A percentile compares a stretch with the other conserved stretches of the same genome.
These are phyloP conservation scores for Lytechinus variegatus DNA, from an alignment of 35 echinoderm and acorn worm species.

Conservation along the genomic window DNA sequence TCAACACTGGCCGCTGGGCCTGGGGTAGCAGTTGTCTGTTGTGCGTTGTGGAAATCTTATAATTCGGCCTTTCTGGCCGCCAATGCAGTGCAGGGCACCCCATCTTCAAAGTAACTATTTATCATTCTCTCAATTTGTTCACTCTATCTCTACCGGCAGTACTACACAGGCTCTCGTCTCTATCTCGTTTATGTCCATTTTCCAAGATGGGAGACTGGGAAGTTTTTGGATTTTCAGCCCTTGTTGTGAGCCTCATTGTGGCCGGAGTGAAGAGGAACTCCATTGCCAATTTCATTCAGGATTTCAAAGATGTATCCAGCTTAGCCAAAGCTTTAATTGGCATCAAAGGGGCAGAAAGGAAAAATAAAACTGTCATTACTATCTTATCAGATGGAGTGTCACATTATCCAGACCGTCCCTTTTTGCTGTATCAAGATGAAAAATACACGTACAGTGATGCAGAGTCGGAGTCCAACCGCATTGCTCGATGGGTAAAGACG, in stretches of 20 bases:
- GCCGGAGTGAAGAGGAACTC: constrained; percentile 47
- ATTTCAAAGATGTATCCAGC: constrained; percentile 10
- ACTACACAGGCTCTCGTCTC: too few species aligned
- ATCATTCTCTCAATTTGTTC: too few species aligned
- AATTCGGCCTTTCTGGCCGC: too few species aligned
- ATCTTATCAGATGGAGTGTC: background rate
- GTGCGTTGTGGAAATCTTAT: too few species aligned
- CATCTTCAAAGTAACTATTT: too few species aligned
- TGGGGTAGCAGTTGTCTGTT: too few species aligned
- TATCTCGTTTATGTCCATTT: background rate
- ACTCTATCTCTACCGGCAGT: too few species aligned
- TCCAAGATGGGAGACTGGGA: constrained; percentile 34
- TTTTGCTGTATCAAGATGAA: constrained; percentile 58
- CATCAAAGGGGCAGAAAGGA: background rate
- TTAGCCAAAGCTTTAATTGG: background rate
- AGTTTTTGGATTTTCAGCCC: constrained; percentile 33
- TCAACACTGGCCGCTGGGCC: too few species aligned
- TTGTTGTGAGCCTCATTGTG: constrained; percentile 36
- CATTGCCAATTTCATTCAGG: background rate
- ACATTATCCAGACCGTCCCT: constrained; percentile 28
- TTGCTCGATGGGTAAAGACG: constrained; percentile 37
- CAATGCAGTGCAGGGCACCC: too few species aligned
- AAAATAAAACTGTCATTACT: background rate
- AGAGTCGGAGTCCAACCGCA: constrained; percentile 38
- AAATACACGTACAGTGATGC: constrained; percentile 47